A percentile compares a stretch with the other conserved stretches of the same genome.
These are phyloP conservation scores for Oligia fasciuncula DNA, from an alignment of 2,888 invertebrate species.

Conservation along the genomic window DNA sequence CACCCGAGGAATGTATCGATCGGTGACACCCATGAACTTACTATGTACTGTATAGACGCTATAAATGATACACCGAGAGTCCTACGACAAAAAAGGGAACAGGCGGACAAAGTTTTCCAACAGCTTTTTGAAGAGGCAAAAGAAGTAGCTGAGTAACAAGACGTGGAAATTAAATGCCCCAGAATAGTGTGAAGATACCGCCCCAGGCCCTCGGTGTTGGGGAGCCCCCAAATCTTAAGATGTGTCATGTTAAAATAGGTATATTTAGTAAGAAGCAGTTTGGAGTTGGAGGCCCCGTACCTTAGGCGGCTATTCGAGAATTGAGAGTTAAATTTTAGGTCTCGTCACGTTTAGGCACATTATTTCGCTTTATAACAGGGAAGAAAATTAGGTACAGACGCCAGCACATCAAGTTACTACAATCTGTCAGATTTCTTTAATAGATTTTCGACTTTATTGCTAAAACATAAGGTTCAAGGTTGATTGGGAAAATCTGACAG, in stretches of 20 bases:
- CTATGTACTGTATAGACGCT: not conserved
- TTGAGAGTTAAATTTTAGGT: no score
- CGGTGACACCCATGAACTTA: not conserved
- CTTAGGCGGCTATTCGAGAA: no score
- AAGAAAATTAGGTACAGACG: no score
- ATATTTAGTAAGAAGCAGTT: not conserved
- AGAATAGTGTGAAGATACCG: not conserved
- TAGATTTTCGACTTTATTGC: no score
- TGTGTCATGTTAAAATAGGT: not conserved
- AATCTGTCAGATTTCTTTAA: no score
- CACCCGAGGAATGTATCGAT: not conserved
- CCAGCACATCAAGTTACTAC: no score
- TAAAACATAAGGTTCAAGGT: no score
- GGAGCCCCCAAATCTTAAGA: not conserved
- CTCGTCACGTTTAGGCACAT: no score
- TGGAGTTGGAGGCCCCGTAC: not conserved
- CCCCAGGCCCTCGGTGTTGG: not conserved
- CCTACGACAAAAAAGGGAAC: not conserved
- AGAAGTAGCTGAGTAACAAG: not conserved
- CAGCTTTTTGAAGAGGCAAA: not conserved
- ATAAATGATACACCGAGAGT: not conserved
- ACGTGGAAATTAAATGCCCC: not conserved
- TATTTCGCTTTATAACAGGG: no score
- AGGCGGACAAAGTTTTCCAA: not conserved
- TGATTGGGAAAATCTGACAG: no score